Evolutionary conservation across 2,113 vertebrate genomes (phyloP).

Genomic region (Phyllopteryx taeniolatus): DNA sequence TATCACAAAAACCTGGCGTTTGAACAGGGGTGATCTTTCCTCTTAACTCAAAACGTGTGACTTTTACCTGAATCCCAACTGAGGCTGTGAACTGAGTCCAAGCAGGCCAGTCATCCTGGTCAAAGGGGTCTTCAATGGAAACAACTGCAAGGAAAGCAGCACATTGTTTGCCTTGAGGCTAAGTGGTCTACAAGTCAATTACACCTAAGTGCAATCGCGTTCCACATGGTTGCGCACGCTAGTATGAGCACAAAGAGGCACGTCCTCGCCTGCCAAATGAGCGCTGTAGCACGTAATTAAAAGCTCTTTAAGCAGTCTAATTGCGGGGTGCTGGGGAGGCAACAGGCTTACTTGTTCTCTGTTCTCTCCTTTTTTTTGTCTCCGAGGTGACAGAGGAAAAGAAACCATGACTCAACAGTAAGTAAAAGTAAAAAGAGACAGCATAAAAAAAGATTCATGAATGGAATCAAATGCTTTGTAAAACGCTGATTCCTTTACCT

Average conservation of each 20-base stretch:
- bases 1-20: no score
- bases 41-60: neutral
- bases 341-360: constrained; percentile 12
- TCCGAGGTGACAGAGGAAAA: constrained; percentile 12
- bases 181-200: neutral
- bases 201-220: constrained; percentile 9
- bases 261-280: constrained; percentile 40
- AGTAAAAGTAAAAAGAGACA: neutral
- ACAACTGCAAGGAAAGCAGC: constrained; percentile 74
- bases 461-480: no score
- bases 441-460: no score
- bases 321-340: constrained; percentile 22
- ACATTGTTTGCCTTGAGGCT: neutral
- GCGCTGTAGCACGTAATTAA: constrained; percentile 52
- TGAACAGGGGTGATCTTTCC: no score
- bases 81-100: constrained; percentile 89
- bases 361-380: constrained; percentile 7
- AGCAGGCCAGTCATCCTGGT: constrained; percentile 91
- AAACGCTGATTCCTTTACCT: no score
- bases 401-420: neutral
- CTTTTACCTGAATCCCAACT: constrained; percentile 80
- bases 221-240: constrained; percentile 23
- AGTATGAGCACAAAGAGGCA: constrained; percentile 44
- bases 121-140: constrained; percentile 92
- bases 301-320: constrained; percentile 38